A percentile compares a stretch with the other conserved stretches of the same genome.
phyloP scores from a whole-genome alignment of 2,888 invertebrate genomes.

The Tricholauxania praeusta region DNA sequence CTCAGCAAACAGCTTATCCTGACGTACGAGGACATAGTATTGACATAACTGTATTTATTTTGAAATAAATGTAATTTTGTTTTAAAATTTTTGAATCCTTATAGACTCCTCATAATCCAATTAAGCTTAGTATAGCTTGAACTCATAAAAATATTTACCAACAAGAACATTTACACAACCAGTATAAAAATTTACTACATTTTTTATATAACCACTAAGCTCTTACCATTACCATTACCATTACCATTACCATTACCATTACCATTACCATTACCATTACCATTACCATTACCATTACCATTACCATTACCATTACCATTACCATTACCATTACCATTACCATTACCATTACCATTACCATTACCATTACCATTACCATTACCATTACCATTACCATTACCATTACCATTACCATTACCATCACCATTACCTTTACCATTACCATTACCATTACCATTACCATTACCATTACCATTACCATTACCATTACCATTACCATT shows the following conservation, averaged over 20 bases:
- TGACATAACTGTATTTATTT: too few species aligned
- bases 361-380: slow-evolving; percentile 2
- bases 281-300: slow-evolving; percentile 6
- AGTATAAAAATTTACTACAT: too few species aligned
- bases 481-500: slow-evolving; percentile 11
- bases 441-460: slow-evolving; percentile 46
- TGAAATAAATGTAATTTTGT: too few species aligned
- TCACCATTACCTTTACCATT: slow-evolving; percentile 27
- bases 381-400: slow-evolving; percentile 3
- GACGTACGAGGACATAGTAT: too few species aligned
- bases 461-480: slow-evolving; percentile 6
- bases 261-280: slow-evolving; percentile 3
- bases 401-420: slow-evolving; percentile 3
- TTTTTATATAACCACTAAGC: too few species aligned
- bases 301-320: slow-evolving; percentile 6
- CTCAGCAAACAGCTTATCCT: too few species aligned
- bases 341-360: neutral
- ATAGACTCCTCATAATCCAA: too few species aligned
- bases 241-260: slow-evolving; percentile 6
- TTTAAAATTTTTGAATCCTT: too few species aligned
- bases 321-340: slow-evolving; percentile 3
- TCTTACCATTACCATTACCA: neutral
- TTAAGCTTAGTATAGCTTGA: too few species aligned
- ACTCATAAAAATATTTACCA: too few species aligned
- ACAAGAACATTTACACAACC: too few species aligned